Evolutionary conservation across 1,140 invertebrate genomes (phyloP), one percentile per base, ranked within the genome.

Genomic region (Plectrocnemia conspersa): DNA sequence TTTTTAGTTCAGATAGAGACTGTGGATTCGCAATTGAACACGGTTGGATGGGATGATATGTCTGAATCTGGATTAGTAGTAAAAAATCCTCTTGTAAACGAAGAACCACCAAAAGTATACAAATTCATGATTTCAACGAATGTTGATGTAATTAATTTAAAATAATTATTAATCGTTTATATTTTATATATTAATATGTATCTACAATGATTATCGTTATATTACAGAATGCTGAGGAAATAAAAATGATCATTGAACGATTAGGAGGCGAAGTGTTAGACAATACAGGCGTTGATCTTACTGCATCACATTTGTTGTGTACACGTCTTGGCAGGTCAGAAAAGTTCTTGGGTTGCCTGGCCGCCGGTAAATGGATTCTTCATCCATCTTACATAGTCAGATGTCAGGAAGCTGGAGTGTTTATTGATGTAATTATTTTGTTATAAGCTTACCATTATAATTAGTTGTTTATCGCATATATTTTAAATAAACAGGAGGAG

Each of bases 341-440:
- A 75, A 93, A 93, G 72, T 80, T 88, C 69, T 73, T 95, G 1
- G 82, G 83, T 2, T 84, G 84, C 59, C 81, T 95, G 27, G 91
- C 92, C 0, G 78, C 85, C 0, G 92, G 93, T 19, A 88, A 89
- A 65, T 94, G 90, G 91, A 77, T 95, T 1, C 67, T 95, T 6
- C 85, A 91, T 65, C 79, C 82, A 1, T 80, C 81, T 0, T 95
- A 92, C 65, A 70, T 94, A 6, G 77, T 82, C 10, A 77, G 82
- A 36, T 89, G 83, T 46, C 66, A 79, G 15, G 65, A 75, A 23
- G 75, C 77, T 11, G 80, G 81, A 0, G 64, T 64, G 46, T 92
- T 93, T 64, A 64, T 93, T 4, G 68, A 82, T 64, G 85, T 86
- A 61, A 71, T 75, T 50, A 33, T 50, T 21, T 25, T 36, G 11